Evolutionary conservation across 1,140 invertebrate species (phyloP).

Genomic region (Drosophila burlai): DNA sequence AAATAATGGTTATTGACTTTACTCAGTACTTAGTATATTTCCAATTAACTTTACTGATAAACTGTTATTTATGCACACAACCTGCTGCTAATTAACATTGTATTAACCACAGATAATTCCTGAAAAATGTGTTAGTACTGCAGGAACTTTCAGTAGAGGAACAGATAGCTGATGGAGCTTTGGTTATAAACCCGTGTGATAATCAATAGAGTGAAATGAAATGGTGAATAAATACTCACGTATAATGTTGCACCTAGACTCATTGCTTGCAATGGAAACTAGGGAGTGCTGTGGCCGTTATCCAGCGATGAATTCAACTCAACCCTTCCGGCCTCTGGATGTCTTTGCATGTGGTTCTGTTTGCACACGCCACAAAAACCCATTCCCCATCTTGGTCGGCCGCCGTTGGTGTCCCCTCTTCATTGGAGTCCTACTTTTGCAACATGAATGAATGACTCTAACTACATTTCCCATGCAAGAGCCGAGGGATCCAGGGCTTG

Average conservation of each 20-base stretch:
- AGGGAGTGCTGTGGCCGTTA: conserved; percentile 19
- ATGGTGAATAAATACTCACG: conserved; percentile 15
- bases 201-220: conserved; percentile 25
- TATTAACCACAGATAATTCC: neutral
- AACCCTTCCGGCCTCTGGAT: conserved; percentile 20
- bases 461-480: conserved; percentile 73
- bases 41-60: conserved; percentile 16
- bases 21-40: neutral
- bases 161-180: neutral
- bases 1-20: neutral
- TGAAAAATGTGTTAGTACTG: neutral
- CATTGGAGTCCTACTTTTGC: conserved; percentile 68
- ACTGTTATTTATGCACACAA: neutral
- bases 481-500: conserved; percentile 10
- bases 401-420: conserved; percentile 3
- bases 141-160: neutral
- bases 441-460: conserved; percentile 75
- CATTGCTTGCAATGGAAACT: neutral
- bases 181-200: neutral
- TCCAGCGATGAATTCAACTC: neutral
- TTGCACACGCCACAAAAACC: conserved; percentile 20
- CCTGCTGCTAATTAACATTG: neutral
- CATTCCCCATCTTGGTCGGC: conserved; percentile 23
- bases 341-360: conserved; percentile 40
- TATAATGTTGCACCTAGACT: conserved; percentile 2